A percentile compares a stretch with the other conserved stretches of the same genome.
These are phyloP conservation scores for Myzus persicae DNA, from an alignment of 1,140 invertebrate genomes.

Conservation along the genomic window DNA sequence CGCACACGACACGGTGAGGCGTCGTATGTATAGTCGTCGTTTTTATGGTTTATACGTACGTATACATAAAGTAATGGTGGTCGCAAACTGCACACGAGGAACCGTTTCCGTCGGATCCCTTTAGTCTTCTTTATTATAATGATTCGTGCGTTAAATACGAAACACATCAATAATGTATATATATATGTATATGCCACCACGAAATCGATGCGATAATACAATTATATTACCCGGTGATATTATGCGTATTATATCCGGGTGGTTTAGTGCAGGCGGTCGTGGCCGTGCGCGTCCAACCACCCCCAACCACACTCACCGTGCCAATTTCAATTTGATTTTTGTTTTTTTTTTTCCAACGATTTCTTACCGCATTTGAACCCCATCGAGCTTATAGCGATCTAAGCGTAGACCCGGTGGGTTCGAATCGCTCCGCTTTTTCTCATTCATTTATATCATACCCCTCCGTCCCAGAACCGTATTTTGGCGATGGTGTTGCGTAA, in stretches of 20 bases:
- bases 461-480: neutral
- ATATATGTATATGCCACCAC: neutral
- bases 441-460: neutral
- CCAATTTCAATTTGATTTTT: neutral
- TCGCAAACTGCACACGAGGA: neutral
- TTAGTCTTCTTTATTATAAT: neutral
- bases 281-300: neutral
- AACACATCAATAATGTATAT: neutral
- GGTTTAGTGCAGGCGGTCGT: neutral
- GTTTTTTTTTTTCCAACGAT: neutral
- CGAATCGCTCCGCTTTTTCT: neutral
- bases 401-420: neutral
- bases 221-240: neutral
- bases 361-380: neutral
- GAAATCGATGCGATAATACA: neutral
- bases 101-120: neutral
- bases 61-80: neutral
- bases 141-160: neutral
- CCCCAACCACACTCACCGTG: fast-evolving
- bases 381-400: neutral
- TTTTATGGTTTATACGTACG: neutral
- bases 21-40: neutral
- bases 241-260: neutral
- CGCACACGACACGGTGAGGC: neutral
- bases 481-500: neutral